Evolutionary conservation across 1,140 invertebrate genomes (phyloP), one percentile per base, ranked within the genome.

Genomic region (Drosophila asahinai): DNA sequence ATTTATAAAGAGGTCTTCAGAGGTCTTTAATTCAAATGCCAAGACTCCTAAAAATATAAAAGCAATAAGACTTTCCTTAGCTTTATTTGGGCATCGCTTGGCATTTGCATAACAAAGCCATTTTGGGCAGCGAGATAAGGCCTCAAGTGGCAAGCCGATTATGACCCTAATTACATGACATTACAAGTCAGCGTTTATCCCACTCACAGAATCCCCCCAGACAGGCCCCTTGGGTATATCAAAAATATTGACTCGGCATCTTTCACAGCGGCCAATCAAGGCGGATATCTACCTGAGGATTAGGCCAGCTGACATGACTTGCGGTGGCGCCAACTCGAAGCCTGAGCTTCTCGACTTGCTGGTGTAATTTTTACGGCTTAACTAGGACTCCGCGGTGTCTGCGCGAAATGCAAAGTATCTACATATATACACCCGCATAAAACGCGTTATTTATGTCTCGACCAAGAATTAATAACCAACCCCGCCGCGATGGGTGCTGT

Each of bases 131-230:
- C 42, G 58, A 27, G 72, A 86, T 86, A 72, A 81, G 55, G 49
- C 54, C 51, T 61, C 74, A 62, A 81, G 74, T 87, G 83, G 73
- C 77, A 91, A 92, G 80, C 66, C 75, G 89, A 91, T 91, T 91
- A 92, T 86, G 66, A 77, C 79, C 86, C 68, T 86, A 86, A 90
- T 91, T 90, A 91, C 81, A 86, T 79, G 82, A 91, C 77, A 90
- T 91, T 92, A 91, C 90, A 84, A 60, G 42, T 68, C 48, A 47
- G 73, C 79, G 76, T 81, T 86, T 86, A 78, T 87, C 61, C 42
- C 52, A 60, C 66, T 65, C 83, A 64, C 57, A 36, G 36, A 33
- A 12, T 19, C 17, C 40, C 17, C 40, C 17, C 51, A 19, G 57
- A 45, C 43, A 30, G 22, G 12, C 19, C 66, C 30, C 66, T 60